Evolutionary conservation across 2,888 invertebrate genomes (phyloP), one percentile per base, ranked within the genome.

Genomic region (Tachystola acroxantha): DNA sequence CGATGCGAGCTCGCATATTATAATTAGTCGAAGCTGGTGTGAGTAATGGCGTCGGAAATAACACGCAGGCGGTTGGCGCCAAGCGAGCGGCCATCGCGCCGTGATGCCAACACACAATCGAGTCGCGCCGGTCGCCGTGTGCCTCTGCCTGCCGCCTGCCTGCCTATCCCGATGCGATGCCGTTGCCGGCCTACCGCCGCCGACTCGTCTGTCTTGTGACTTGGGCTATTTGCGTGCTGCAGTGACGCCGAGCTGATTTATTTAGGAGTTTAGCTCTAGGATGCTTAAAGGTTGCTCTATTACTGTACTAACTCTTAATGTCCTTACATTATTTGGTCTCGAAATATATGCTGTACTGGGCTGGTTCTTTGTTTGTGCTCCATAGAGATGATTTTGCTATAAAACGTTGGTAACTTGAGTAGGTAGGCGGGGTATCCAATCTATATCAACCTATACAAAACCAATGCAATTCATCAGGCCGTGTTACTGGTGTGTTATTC

Each of bases 1-100:
- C 61, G 68, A 68, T 16, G 16, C 64, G 70, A 67, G 74, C 75
- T 70, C 71, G 66, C 69, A 33, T 82, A 79, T 84, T 85, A 85
- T 81, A 85, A 86, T 86, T 86, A 86, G 84, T 80, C 59, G 72
- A 73, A 71, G 80, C 73, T 61, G 63, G 71, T 64, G 79, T 86
- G 85, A 85, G 82, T 82, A 84, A 85, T 84, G 79, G 76, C 67
- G 78, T 85, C 76, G 69, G 81, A 86, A 86, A 86, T 86, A 85
- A 75, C 79, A 71, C 68, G 64, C 73, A 66, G 63, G 59, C 68
- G 64, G 74, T 80, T 80, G 84, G 85, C 85, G 85, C 85, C 84
- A 81, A 82, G 36, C 30, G 36, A 32, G 24, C 38, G 34, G 38
- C 36, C 36, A 26, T 30, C 36, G 30, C 29, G 26, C 28, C 34